A percentile compares a stretch with the other conserved stretches of the same genome.
Evolutionary conservation across 2,113 vertebrate species (phyloP).

Genomic region (Odocoileus hemionus): DNA sequence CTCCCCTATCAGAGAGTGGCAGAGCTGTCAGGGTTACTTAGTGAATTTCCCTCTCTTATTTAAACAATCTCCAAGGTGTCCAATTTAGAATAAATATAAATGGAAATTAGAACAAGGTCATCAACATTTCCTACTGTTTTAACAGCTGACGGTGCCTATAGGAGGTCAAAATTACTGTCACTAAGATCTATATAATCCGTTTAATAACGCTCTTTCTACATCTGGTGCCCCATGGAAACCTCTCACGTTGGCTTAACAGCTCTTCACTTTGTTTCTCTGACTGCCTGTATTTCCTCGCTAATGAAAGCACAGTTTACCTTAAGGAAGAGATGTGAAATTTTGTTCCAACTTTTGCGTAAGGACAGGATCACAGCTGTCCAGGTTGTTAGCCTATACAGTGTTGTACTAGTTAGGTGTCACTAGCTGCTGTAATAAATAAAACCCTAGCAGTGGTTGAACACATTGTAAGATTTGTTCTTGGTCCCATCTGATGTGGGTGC

Average conservation of each 20-base stretch:
- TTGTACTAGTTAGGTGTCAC: accelerated
- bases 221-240: background rate
- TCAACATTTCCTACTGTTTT: slow-evolving; percentile 22
- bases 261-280: background rate
- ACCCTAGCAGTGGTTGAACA: accelerated
- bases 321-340: background rate
- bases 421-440: background rate
- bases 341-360: background rate
- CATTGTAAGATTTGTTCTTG: background rate
- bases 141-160: slow-evolving; percentile 51
- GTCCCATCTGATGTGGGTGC: accelerated
- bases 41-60: background rate
- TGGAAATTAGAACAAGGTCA: slow-evolving; percentile 57
- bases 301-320: background rate
- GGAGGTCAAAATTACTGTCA: slow-evolving; percentile 44
- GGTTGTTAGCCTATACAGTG: accelerated
- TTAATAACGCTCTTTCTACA: background rate
- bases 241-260: background rate
- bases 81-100: slow-evolving; percentile 56
- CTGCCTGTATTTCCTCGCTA: background rate
- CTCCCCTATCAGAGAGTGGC: background rate
- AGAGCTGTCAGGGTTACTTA: slow-evolving; percentile 4
- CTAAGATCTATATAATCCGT: background rate
- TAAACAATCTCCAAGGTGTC: slow-evolving; percentile 40
- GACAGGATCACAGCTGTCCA: background rate